Evolutionary conservation across 1,140 invertebrate species (phyloP).

Genomic region (Plutomurus gul): DNA sequence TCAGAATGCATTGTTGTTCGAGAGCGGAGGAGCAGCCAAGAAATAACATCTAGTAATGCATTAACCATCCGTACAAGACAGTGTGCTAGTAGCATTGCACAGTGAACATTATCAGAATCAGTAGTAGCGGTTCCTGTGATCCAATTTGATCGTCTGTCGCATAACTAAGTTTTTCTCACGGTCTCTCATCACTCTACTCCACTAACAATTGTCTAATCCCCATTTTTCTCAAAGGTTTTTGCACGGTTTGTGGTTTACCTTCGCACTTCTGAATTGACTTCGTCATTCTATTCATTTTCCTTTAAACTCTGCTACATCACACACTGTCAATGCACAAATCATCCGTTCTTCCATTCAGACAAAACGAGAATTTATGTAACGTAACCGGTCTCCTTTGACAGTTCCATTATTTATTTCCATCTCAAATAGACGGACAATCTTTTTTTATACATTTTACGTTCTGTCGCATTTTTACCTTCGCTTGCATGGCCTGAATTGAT

Average conservation of each 20-base stretch:
- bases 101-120: too few species aligned
- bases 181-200: constrained; percentile 20
- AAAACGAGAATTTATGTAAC: constrained; percentile 14
- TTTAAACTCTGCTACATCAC: neutral
- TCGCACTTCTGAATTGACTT: neutral
- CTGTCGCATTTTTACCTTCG: too few species aligned
- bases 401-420: too few species aligned
- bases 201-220: constrained; percentile 9
- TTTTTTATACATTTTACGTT: too few species aligned
- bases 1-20: neutral
- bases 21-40: too few species aligned
- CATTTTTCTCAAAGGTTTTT: constrained; percentile 11
- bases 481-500: too few species aligned
- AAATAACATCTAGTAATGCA: too few species aligned
- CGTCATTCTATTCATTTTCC: constrained; percentile 1
- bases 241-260: neutral
- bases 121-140: constrained; percentile 2
- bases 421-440: too few species aligned
- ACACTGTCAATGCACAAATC: neutral
- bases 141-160: constrained; percentile 7
- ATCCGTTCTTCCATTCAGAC: neutral
- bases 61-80: too few species aligned
- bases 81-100: too few species aligned
- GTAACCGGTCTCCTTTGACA: too few species aligned
- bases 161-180: constrained; percentile 18